Conservation (phyloP, 2,888 invertebrate genomes). For the Clanis bilineata region DNA sequence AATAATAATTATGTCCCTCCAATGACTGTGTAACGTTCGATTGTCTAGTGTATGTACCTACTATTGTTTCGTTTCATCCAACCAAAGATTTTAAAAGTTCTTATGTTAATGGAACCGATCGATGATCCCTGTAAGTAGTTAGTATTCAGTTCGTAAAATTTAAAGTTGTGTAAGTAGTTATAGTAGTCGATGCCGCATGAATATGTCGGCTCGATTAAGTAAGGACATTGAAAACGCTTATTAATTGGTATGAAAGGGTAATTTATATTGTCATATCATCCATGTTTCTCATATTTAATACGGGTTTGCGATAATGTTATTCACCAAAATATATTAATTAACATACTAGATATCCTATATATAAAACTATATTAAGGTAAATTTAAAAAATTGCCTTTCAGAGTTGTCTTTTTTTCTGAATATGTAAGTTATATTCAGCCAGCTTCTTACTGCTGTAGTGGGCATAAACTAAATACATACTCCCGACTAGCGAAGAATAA, state of each 20-base stretch:
- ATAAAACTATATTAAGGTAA: conserved; percentile 76
- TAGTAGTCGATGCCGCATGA: conserved; percentile 68
- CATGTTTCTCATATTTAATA: conserved; percentile 82
- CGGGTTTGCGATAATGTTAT: conserved; percentile 82
- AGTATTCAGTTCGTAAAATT: conserved; percentile 74
- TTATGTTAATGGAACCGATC: conserved; percentile 67
- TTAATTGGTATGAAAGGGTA: conserved; percentile 83
- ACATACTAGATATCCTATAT: conserved; percentile 77
- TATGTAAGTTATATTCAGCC: conserved; percentile 73
- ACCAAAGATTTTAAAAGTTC: conserved; percentile 76
- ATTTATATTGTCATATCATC: conserved; percentile 83
- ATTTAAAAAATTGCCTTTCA: conserved; percentile 78
- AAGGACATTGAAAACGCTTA: conserved; percentile 83
- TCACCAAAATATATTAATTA: conserved; percentile 80
- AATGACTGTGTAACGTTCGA: conserved; percentile 76
- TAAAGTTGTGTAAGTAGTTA: conserved; percentile 75
- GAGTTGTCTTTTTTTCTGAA: conserved; percentile 75
- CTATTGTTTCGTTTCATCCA: conserved; percentile 75
- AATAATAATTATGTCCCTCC: conserved; percentile 76
- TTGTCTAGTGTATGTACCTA: conserved; percentile 70
- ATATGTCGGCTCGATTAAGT: conserved; percentile 70
- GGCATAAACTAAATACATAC: conserved; percentile 22
- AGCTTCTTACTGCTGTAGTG: conserved; percentile 49
- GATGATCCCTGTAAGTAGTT: conserved; percentile 76
- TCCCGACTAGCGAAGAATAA: conserved; percentile 19